Evolutionary conservation across 1,140 invertebrate genomes (phyloP).

Genomic region (Aphidius ervi): DNA sequence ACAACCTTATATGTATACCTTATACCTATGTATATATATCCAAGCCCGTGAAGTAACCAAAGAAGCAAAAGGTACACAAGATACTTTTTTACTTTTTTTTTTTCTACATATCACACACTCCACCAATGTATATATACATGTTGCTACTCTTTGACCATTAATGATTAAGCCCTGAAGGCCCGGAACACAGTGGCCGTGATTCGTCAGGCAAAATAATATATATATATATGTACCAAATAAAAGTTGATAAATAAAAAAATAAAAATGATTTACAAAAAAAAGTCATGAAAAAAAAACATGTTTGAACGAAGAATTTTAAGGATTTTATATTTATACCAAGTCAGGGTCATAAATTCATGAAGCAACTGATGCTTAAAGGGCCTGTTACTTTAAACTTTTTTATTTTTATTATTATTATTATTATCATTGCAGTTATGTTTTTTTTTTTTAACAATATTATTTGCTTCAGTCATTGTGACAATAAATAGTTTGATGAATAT

Average conservation of each 20-base stretch:
- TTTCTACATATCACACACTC: not conserved
- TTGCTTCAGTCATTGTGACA: not conserved
- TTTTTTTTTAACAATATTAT: not conserved
- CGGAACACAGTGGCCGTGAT: not conserved
- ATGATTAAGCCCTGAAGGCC: not conserved
- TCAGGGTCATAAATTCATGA: not conserved
- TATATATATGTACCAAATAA: constrained; percentile 1
- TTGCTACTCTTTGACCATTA: not conserved
- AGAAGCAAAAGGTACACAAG: too few relatives aligned
- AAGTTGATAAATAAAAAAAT: not conserved
- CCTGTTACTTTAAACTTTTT: too few relatives aligned
- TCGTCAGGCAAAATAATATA: not conserved
- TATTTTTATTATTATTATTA: too few relatives aligned
- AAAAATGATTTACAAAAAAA: not conserved
- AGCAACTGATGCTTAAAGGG: not conserved
- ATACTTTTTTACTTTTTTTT: not conserved
- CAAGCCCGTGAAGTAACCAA: not conserved
- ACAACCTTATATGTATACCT: constrained; percentile 1
- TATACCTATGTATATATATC: not conserved
- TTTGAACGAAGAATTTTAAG: not conserved
- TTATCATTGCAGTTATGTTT: not conserved
- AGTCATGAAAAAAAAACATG: not conserved
- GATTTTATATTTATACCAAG: not conserved
- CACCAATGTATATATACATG: not conserved
- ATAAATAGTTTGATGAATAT: too few relatives aligned